Conservation (phyloP, 1,140 invertebrate species). For the Zaprionus africanus region DNA sequence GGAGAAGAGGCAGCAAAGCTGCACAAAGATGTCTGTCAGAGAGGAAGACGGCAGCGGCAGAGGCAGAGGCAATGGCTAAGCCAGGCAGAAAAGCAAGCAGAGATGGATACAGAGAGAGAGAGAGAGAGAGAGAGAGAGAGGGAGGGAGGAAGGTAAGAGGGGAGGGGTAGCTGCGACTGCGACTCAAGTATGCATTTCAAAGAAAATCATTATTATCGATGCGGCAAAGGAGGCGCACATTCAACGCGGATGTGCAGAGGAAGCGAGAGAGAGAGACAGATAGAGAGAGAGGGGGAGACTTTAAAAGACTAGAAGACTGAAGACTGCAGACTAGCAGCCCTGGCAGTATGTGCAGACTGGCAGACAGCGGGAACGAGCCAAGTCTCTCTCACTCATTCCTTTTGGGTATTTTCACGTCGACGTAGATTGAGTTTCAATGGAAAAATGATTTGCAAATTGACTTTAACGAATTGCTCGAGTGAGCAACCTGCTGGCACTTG, state of each 20-base stretch:
- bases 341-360: background rate
- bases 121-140: background rate
- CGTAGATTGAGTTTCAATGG: slow-evolving; percentile 83
- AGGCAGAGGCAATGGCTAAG: slow-evolving; percentile 8
- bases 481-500: slow-evolving; percentile 67
- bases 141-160: too few relatives aligned
- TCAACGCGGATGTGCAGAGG: slow-evolving; percentile 30
- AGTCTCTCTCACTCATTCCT: slow-evolving; percentile 47
- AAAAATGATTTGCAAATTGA: slow-evolving; percentile 84
- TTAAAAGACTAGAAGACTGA: slow-evolving; percentile 16
- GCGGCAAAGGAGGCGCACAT: slow-evolving; percentile 55
- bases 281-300: slow-evolving; percentile 13
- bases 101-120: background rate
- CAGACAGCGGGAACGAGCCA: background rate
- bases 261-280: slow-evolving; percentile 9
- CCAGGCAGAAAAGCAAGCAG: background rate
- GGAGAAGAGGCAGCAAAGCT: background rate
- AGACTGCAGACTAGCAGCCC: slow-evolving; percentile 1
- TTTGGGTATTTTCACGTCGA: slow-evolving; percentile 79
- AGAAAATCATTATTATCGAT: slow-evolving; percentile 84
- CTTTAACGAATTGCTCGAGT: slow-evolving; percentile 82
- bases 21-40: slow-evolving; percentile 78
- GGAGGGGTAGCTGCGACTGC: slow-evolving; percentile 25
- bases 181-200: slow-evolving; percentile 82
- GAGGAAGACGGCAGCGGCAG: too few relatives aligned